A percentile compares a stretch with the other conserved stretches of the same genome.
Evolutionary conservation across 2,888 invertebrate genomes (phyloP).

Genomic region (Eremobia ochroleuca): DNA sequence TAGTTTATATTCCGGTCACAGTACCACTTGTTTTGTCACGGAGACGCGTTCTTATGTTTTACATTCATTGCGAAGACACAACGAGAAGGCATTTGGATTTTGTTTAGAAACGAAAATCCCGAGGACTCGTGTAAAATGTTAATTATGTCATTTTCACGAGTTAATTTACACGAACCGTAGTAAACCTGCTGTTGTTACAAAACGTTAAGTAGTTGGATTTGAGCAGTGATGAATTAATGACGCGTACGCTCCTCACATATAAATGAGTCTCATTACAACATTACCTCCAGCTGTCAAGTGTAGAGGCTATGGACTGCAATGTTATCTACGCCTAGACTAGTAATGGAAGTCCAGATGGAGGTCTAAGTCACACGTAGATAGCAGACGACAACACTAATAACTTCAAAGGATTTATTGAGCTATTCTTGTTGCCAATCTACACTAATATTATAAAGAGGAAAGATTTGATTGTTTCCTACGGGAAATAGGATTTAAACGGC

Average conservation of each 20-base stretch:
- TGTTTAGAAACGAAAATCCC: conserved; percentile 36
- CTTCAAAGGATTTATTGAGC: not conserved
- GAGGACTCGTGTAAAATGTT: conserved; percentile 23
- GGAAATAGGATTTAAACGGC: no score
- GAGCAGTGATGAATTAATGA: conserved; percentile 39
- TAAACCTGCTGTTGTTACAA: conserved; percentile 38
- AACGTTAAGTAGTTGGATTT: conserved; percentile 45
- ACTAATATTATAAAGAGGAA: no score
- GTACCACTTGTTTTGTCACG: conserved; percentile 43
- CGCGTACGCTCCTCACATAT: conserved; percentile 32
- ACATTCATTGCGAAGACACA: conserved; percentile 50
- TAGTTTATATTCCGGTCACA: conserved; percentile 64
- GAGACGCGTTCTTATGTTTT: conserved; percentile 51
- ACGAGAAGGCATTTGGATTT: conserved; percentile 31
- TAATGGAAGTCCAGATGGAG: conserved; percentile 56
- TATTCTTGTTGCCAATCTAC: not conserved
- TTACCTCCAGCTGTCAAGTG: conserved; percentile 61
- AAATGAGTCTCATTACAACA: conserved; percentile 52
- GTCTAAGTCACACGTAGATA: conserved; percentile 49
- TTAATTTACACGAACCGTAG: conserved; percentile 28
- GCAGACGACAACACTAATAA: not conserved
- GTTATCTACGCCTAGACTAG: conserved; percentile 57
- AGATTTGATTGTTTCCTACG: no score
- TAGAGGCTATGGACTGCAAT: conserved; percentile 52
- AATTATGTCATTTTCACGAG: conserved; percentile 38